Evolutionary conservation across 2,888 invertebrate species (phyloP), one percentile per base, ranked within the genome.

Genomic region (Arctia plantaginis): DNA sequence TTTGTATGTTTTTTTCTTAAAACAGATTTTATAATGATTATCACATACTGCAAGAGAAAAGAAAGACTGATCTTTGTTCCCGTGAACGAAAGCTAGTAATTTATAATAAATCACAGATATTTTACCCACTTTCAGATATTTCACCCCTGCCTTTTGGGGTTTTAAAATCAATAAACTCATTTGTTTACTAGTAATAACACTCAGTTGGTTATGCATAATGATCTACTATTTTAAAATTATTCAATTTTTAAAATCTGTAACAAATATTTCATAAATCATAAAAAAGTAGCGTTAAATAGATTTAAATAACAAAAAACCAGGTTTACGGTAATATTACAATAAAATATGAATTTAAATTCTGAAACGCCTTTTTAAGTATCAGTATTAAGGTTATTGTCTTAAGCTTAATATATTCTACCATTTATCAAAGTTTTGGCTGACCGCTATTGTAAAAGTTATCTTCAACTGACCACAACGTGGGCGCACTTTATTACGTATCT

Each of bases 401-500:
- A 79, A 69, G 10, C 69, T 69, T 66, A 65, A 55, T 78, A 80
- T 79, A 62, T 76, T 78, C 78, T 80, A 82, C 76, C 80, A 86
- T 87, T 82, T 82, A 86, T 87, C 81, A 89, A 86, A 82, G 75
- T 76, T 70, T 78, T 68, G 77, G 65, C 77, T 75, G 77, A 79
- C 51, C 82, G 79, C 81, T 74, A 83, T 82, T 82, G 82, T 85
- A 83, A 83, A 88, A 86, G 81, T 86, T 89, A 89, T 87, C 88
- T 78, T 77, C 80, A 75, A 74, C 72, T 82, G 80, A 88, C 89
- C 87, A 75, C 88, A 87, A 85, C 82, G 85, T 85, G 87, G 85
- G 86, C 78, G 84, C 86, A 85, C 82, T 87, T 90, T 88, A 89
- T 88, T 88, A 88, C 76, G 73, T 80, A 87, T 81, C 80, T 80